Base-by-base conservation (phyloP, 1,140 invertebrate genomes). In the Papilio dardanus region DNA sequence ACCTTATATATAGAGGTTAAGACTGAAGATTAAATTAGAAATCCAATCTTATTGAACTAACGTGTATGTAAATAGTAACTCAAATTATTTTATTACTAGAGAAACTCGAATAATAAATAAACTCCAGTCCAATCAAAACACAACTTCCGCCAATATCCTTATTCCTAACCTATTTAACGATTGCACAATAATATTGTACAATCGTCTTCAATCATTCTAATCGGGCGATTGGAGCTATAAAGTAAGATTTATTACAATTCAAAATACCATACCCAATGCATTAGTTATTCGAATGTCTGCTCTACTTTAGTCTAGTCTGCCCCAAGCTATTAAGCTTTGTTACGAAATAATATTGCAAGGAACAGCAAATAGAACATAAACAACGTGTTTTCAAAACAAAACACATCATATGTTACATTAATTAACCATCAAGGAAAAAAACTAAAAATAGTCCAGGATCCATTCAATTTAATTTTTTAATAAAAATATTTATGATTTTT, bases 211-310 rank as follows among this genome's bases (percentile, higher is more conserved):
- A 35, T 67, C 19, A 35, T 35, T 31, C 16, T 33, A 35, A 33
- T 24, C 8, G 8, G 19, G 19, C 65, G 8, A 19, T 67, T 12
- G n/a, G 30, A 67, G n/a, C 24, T 16, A 67, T 67, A 67, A 35
- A 35, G 8, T 28, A 40, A 42, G 67, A 69, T 69, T 69, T 69
- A 69, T 69, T 42, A 69, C 67, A 37, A 24, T 12, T 37, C 67
- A 8, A 69, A 69, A 69, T 69, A 69, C 67, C 67, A 40, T 69
- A 69, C 21, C n/a, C 19, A 69, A 69, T 21, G 10, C 67, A 37
- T 37, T 40, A 69, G 0, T 24, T 33, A 69, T 40, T 40, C 33
- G 31, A 37, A 69, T 69, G 35, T 69, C 67, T 69, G 67, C 19
- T 40, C 54, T 62, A 62, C 3, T 40, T 42, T 69, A 40, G 21